phyloP scores from a whole-genome alignment of 2,113 vertebrate genomes.

The Chionomys nivalis region DNA sequence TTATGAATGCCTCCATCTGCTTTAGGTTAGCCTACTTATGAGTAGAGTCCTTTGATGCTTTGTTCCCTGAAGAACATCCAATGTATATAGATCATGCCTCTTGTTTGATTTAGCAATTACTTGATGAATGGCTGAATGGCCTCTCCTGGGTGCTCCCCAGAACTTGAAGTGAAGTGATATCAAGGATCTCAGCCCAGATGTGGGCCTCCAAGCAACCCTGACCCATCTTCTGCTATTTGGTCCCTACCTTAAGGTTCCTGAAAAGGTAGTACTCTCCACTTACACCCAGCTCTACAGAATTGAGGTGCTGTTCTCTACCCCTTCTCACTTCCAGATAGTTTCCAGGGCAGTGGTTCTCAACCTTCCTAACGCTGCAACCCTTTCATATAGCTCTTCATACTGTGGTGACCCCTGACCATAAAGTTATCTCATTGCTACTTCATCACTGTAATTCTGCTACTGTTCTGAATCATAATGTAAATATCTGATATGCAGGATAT shows the following conservation, averaged over 20 bases:
- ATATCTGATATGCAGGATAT: not conserved
- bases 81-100: not conserved
- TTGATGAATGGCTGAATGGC: not conserved
- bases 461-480: not conserved
- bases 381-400: not conserved
- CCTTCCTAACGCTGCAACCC: not conserved
- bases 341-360: not conserved
- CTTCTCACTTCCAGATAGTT: not conserved
- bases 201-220: not conserved
- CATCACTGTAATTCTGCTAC: not conserved
- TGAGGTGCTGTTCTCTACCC: accelerated
- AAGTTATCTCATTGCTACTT: not conserved
- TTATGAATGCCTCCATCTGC: not conserved
- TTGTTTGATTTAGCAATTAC: not conserved
- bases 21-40: not conserved
- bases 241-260: too few relatives aligned
- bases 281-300: not conserved
- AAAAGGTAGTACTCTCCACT: not conserved
- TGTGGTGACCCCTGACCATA: not conserved
- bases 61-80: not conserved
- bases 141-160: not conserved
- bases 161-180: not conserved
- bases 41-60: not conserved
- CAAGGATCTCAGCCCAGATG: not conserved
- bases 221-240: not conserved